phyloP scores from a whole-genome alignment of 2,113 vertebrate species.

The Xyrauchen texanus region DNA sequence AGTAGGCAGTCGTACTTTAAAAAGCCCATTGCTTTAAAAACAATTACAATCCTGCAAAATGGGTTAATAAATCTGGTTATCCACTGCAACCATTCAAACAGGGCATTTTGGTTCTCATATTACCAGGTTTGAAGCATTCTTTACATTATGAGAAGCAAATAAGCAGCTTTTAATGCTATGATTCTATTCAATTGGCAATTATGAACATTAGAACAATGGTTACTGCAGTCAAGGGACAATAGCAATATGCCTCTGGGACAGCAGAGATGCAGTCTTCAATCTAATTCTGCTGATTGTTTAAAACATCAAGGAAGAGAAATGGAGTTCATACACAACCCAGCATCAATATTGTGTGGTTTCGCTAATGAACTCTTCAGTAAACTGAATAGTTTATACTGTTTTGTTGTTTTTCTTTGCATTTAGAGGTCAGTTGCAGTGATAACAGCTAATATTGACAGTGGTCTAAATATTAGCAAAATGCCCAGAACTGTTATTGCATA shows the following conservation, averaged over 20 bases:
- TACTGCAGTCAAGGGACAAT: conserved; percentile 70
- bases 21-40: conserved; percentile 64
- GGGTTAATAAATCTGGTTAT: conserved; percentile 65
- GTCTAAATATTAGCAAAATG: conserved; percentile 13
- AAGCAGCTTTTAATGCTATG: conserved; percentile 79
- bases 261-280: conserved; percentile 75
- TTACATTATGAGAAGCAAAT: conserved; percentile 74
- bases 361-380: conserved; percentile 51
- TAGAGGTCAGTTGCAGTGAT: background rate
- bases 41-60: conserved; percentile 68
- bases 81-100: conserved; percentile 74
- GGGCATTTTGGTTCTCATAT: conserved; percentile 69
- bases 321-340: conserved; percentile 43
- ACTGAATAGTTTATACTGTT: conserved; percentile 12
- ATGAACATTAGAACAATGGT: conserved; percentile 72
- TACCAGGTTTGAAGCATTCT: conserved; percentile 73
- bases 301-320: conserved; percentile 66
- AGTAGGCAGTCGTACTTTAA: conserved; percentile 16
- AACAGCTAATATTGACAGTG: background rate
- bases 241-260: conserved; percentile 73
- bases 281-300: conserved; percentile 58
- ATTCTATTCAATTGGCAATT: conserved; percentile 80
- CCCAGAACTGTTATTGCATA: background rate
- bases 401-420: conserved; percentile 15
- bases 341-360: conserved; percentile 25